Evolutionary conservation across 2,888 invertebrate genomes (phyloP), one percentile per base, ranked within the genome.

Genomic region (Pristionchus entomophagus): DNA sequence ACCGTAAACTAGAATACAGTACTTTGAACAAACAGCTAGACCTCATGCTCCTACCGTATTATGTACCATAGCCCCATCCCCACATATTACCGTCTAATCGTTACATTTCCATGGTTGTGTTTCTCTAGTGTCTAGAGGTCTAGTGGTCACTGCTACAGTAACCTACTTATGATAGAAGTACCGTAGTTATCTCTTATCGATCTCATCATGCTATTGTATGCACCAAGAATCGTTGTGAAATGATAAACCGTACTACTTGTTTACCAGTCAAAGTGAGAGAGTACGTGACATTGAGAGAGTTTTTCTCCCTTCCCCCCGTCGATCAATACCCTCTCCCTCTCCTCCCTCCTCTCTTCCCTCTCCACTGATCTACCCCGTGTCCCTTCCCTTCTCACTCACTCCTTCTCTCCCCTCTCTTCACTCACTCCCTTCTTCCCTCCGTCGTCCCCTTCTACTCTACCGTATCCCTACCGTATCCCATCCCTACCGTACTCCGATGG

Each of bases 331-430:
- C 56, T 17, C 56, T 2, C 2, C 32, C 62, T 32, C 62, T 62
- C 32, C 62, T 32, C 62, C 29, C 32, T 62, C 32, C 26, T 10
- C 4, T 26, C 56, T 56, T 10, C 22, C 26, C 6, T 10, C 1
- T 56, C 32, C 14, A 59, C 59, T 77, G 77, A 77, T 77, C 77
- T 77, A 77, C 77, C 77, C 77, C n/a, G n/a, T n/a, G n/a, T n/a
- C n/a, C n/a, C 77, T 65, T 65, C 77, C 35, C 77, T 8, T 69
- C 77, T n/a, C 77, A 35, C n/a, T 35, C 65, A 22, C 22, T 41
- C 41, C 5, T 26, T 38, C 35, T 22, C 38, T 38, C 22, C 65
- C 35, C 65, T 69, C 38, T 17, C 38, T 69, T 35, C 35, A 26
- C 65, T 38, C 65, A 38, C 65, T 69, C 35, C 38, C 65, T 6